A percentile compares a stretch with the other conserved stretches of the same genome.
Evolutionary conservation across 2,113 vertebrate genomes (phyloP).

Genomic region (Sigmodon hispidus): DNA sequence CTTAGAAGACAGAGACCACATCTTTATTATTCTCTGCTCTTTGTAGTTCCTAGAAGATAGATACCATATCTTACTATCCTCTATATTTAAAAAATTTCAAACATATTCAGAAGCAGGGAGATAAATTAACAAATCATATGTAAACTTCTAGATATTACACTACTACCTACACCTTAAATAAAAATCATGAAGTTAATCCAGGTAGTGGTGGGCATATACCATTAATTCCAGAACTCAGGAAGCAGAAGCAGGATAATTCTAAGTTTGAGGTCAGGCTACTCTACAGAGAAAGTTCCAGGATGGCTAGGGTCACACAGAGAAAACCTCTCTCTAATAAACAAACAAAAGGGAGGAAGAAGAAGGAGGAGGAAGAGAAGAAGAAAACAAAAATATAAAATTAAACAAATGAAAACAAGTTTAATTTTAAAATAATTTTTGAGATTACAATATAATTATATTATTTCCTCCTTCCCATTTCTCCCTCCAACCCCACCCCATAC

Average conservation of each 20-base stretch:
- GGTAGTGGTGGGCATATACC: neutral
- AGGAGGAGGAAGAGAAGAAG: neutral
- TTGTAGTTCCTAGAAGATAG: neutral
- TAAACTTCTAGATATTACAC: constrained; percentile 20
- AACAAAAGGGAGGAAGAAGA: too few species aligned
- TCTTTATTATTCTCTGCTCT: neutral
- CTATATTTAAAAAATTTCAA: constrained; percentile 11
- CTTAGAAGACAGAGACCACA: neutral
- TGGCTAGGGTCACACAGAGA: neutral
- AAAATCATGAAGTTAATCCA: neutral
- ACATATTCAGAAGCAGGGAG: neutral
- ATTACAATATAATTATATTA: neutral
- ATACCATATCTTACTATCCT: neutral
- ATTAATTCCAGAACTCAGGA: neutral
- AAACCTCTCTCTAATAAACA: neutral
- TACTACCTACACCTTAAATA: neutral
- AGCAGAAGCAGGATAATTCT: neutral
- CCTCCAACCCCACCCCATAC: neutral
- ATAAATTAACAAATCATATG: constrained; percentile 9
- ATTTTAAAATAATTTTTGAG: neutral
- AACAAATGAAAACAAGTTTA: constrained; percentile 25
- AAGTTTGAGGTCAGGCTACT: neutral
- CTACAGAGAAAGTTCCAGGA: neutral
- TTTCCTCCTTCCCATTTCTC: neutral
- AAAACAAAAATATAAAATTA: neutral